Percentiles rank a stretch among this genome's conserved stretches.
Evolutionary conservation across 2,113 vertebrate genomes (phyloP).

Genomic region (Larimichthys polyactis): DNA sequence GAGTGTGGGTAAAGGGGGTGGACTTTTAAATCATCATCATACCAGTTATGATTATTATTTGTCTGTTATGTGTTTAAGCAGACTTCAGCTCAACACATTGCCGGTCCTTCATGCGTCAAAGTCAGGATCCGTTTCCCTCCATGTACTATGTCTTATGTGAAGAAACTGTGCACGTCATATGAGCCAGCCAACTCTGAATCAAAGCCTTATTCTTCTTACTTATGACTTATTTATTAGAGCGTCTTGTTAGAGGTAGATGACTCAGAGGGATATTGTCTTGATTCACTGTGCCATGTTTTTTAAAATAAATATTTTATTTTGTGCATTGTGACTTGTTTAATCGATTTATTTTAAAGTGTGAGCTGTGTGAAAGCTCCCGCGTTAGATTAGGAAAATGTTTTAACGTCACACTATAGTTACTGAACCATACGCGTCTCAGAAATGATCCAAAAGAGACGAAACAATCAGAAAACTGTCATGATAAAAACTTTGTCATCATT

Average conservation of each 20-base stretch:
- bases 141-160: slow-evolving; percentile 62
- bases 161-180: slow-evolving; percentile 44
- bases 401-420: background rate
- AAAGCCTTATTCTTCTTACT: slow-evolving; percentile 57
- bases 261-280: slow-evolving; percentile 21
- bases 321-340: slow-evolving; percentile 39
- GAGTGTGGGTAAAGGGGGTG: no score
- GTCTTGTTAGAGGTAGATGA: slow-evolving; percentile 48
- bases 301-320: slow-evolving; percentile 61
- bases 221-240: slow-evolving; percentile 61
- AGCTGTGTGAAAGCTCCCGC: background rate
- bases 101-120: background rate
- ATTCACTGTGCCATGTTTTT: slow-evolving; percentile 56
- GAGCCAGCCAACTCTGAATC: slow-evolving; percentile 44
- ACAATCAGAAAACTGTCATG: background rate
- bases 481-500: no score
- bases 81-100: no score
- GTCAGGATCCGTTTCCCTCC: slow-evolving; percentile 22
- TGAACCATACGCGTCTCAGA: background rate
- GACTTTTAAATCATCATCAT: background rate
- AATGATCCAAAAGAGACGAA: background rate
- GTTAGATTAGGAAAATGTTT: background rate
- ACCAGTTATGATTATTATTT: background rate
- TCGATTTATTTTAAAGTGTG: slow-evolving; percentile 15
- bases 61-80: slow-evolving; percentile 8